Base-by-base conservation (phyloP, 2,888 invertebrate genomes). In the Andrena praecox region DNA sequence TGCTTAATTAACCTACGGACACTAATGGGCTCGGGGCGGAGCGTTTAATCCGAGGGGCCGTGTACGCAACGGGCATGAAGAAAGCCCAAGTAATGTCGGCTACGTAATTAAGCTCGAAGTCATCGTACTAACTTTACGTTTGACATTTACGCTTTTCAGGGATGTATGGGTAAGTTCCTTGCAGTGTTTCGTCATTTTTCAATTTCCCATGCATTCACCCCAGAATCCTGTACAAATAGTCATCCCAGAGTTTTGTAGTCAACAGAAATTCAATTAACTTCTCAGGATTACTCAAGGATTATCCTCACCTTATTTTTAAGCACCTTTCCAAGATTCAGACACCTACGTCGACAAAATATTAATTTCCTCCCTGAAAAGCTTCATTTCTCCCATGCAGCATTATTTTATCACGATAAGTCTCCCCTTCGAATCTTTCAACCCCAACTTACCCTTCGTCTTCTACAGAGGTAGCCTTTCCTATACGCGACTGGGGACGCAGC, bases 1-100 rank as follows among this genome's bases (percentile, higher is more conserved):
- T 73, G 86, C 84, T 90, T 90, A 90, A 90, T 90, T 90, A 90
- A 89, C 83, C 88, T 77, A 80, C 73, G 86, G 83, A 86, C 86
- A 85, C 89, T 90, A 90, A 90, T 90, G 90, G 87, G 87, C 82
- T 81, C 70, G 67, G 84, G 86, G 84, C 81, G 84, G 78, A 84
- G 85, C 84, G 85, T 87, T 89, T 87, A 88, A 89, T 90, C 87
- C 87, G 80, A 82, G 73, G 69, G 85, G 84, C 79, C 85, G 77
- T 77, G 85, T 80, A 76, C 77, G 76, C 76, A 79, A 24, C 52
- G 71, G 54, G 56, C 79, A 63, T 27, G 59, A 82, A 79, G 82
- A 79, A 84, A 76, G 70, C 48, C 35, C 42, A 63, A 74, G 70
- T 77, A 78, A 82, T 29, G 66, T 50, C 27, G 59, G n/a, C 59